Percentiles rank a stretch among this genome's conserved stretches.
phyloP scores from a whole-genome alignment of 2,113 vertebrate genomes.

The Atrichornis clamosus region DNA sequence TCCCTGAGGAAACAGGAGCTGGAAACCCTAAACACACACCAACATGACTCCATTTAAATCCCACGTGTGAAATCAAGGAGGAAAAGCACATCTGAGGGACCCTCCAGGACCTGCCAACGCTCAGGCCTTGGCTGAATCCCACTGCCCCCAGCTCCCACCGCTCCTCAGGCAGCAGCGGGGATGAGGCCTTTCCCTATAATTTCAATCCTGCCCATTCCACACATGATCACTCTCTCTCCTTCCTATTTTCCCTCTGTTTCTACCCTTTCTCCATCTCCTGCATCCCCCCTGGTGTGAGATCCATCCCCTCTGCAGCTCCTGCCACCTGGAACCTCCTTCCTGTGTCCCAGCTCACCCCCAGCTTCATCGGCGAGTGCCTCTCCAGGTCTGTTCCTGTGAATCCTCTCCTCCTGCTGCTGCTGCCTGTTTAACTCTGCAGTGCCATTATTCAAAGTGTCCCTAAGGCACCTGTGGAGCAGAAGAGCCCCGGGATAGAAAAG shows the following conservation, averaged over 20 bases:
- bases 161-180: background rate
- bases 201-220: background rate
- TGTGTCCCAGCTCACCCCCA: background rate
- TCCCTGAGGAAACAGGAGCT: background rate
- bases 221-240: background rate
- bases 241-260: background rate
- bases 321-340: background rate
- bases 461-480: background rate
- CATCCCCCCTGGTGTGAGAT: background rate
- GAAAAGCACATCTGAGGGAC: background rate
- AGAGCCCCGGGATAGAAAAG: background rate
- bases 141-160: background rate
- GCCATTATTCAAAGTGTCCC: background rate
- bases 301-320: background rate
- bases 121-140: background rate
- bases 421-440: background rate
- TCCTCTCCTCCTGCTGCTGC: background rate
- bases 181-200: background rate
- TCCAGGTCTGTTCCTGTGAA: background rate
- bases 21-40: background rate
- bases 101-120: background rate
- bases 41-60: background rate
- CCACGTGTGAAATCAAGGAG: background rate
- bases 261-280: background rate
- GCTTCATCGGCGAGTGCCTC: background rate